Evolutionary conservation across 2,797 vertebrate species (phyloP).

Genomic region (Naso thynnoides): DNA sequence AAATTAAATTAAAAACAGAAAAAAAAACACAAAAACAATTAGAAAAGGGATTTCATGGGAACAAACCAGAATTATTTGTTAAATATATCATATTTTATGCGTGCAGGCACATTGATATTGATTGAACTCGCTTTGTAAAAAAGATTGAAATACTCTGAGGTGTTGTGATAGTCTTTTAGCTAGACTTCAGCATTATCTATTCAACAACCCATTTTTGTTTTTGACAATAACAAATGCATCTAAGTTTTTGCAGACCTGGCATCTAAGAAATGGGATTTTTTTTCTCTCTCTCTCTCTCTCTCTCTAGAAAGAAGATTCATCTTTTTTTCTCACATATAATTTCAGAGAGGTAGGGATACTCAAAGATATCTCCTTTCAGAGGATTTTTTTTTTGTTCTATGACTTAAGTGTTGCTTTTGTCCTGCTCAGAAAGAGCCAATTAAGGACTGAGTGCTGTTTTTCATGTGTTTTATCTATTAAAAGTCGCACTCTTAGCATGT

Average conservation of each 20-base stretch:
- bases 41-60: not conserved
- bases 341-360: constrained; percentile 35
- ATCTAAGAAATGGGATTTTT: constrained; percentile 37
- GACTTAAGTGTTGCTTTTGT: constrained; percentile 24
- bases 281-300: constrained; percentile 21
- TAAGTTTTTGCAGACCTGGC: constrained; percentile 34
- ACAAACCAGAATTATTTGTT: not conserved
- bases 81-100: not conserved
- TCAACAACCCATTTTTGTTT: constrained; percentile 62
- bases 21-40: not conserved
- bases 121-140: constrained; percentile 27
- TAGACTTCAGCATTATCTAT: constrained; percentile 57
- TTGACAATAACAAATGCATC: constrained; percentile 71
- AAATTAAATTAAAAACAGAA: not conserved
- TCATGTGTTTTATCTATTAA: constrained; percentile 1
- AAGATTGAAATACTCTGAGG: constrained; percentile 29
- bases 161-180: constrained; percentile 48
- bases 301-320: constrained; percentile 52
- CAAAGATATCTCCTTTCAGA: constrained; percentile 36
- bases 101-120: constrained; percentile 28
- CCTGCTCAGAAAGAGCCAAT: constrained; percentile 8
- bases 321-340: constrained; percentile 41
- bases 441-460: constrained; percentile 1
- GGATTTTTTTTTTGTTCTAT: constrained; percentile 33
- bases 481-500: not conserved